A percentile compares a stretch with the other conserved stretches of the same genome.
phyloP scores from a whole-genome alignment of 1,140 invertebrate species.

The Belonocnema kinseyi region DNA sequence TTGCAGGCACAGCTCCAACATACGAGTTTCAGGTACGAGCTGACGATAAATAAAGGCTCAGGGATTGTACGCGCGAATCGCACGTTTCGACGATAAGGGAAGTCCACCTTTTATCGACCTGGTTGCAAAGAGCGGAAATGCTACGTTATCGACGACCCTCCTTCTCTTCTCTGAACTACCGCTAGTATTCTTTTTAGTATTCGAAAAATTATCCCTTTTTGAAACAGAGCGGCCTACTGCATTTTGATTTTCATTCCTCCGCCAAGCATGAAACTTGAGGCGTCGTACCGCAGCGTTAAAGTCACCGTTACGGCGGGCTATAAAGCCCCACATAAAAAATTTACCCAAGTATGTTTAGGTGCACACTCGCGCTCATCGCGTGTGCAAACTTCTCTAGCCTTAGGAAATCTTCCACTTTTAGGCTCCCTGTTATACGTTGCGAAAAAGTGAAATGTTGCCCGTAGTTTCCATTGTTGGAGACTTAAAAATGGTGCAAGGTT shows the following conservation, averaged over 20 bases:
- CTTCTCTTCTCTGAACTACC: constrained; percentile 12
- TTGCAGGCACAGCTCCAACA: constrained; percentile 33
- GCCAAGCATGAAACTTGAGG: constrained; percentile 50
- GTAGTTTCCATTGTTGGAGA: constrained; percentile 26
- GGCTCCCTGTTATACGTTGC: not conserved
- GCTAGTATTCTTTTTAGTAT: no score
- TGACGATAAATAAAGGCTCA: constrained; percentile 54
- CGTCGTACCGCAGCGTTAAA: constrained; percentile 52
- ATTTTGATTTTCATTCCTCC: constrained; percentile 44
- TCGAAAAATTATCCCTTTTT: not conserved
- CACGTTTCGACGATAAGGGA: constrained; percentile 53
- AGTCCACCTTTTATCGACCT: constrained; percentile 42
- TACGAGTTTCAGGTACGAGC: constrained; percentile 49
- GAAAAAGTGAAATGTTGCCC: constrained; percentile 20
- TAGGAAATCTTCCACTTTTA: no score
- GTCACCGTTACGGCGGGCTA: constrained; percentile 54
- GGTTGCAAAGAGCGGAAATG: constrained; percentile 37
- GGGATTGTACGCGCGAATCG: constrained; percentile 56
- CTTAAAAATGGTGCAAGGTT: constrained; percentile 30
- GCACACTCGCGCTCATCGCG: no score
- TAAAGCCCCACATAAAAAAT: constrained; percentile 49
- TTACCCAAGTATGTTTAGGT: not conserved
- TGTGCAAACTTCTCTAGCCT: no score
- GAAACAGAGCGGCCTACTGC: not conserved
- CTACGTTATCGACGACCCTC: constrained; percentile 39